Conservation (phyloP, 2,113 vertebrate species). For the Antechinus stuartii region DNA sequence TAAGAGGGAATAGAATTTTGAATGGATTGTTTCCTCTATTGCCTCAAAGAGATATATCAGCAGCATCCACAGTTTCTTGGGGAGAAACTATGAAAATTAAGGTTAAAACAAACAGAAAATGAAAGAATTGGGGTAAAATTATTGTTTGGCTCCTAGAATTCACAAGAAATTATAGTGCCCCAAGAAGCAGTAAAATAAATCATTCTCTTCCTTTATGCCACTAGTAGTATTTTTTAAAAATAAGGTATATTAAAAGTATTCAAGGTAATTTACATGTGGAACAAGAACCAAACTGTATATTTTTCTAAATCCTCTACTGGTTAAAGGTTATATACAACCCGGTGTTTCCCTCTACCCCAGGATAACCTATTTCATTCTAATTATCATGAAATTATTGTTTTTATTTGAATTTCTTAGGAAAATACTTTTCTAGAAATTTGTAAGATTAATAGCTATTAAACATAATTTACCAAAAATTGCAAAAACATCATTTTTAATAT, state of each 20-base stretch:
- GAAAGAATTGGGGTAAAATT: background rate
- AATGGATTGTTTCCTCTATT: background rate
- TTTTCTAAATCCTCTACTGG: background rate
- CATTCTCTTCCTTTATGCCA: background rate
- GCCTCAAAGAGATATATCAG: background rate
- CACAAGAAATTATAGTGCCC: background rate
- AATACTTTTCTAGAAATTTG: background rate
- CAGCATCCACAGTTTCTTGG: background rate
- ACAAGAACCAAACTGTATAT: background rate
- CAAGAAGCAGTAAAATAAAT: background rate
- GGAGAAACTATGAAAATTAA: background rate
- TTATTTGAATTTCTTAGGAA: background rate
- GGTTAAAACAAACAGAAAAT: background rate
- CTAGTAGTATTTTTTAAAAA: background rate
- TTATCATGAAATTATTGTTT: constrained; percentile 13
- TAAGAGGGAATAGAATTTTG: background rate
- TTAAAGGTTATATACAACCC: background rate
- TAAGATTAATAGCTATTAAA: constrained; percentile 17
- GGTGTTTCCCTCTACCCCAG: background rate
- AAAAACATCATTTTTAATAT: background rate
- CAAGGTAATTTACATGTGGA: background rate
- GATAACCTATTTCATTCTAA: background rate
- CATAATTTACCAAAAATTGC: background rate
- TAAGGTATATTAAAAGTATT: constrained; percentile 20
- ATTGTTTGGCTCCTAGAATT: constrained; percentile 16